These are phyloP conservation scores for Enteromius mattozi DNA, from an alignment of 2,797 vertebrate genomes.

Conservation along the genomic window DNA sequence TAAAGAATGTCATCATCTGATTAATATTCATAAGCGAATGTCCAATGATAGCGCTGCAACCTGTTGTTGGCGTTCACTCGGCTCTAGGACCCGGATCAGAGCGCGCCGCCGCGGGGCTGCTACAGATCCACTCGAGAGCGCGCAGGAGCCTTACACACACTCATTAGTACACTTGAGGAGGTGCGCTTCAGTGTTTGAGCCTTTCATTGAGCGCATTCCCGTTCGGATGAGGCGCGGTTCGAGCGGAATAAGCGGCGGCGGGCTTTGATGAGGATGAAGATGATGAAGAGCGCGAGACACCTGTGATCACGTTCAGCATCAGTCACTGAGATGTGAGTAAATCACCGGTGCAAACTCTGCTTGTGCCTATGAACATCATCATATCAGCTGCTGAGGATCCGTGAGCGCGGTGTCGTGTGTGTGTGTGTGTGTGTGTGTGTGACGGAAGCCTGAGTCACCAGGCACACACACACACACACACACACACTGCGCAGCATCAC, in stretches of 20 bases:
- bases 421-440: slow-evolving; percentile 22
- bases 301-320: slow-evolving; percentile 42
- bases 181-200: slow-evolving; percentile 25
- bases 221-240: slow-evolving; percentile 13
- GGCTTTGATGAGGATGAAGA: slow-evolving; percentile 21
- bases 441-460: slow-evolving; percentile 38
- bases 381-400: neutral
- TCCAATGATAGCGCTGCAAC: slow-evolving; percentile 41
- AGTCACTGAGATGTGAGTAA: slow-evolving; percentile 42
- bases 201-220: neutral
- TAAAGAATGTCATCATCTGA: neutral
- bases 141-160: slow-evolving; percentile 39
- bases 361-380: neutral
- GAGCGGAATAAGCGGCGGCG: neutral
- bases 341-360: neutral
- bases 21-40: slow-evolving; percentile 7
- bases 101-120: slow-evolving; percentile 32
- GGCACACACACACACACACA: slow-evolving; percentile 1
- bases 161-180: slow-evolving; percentile 34
- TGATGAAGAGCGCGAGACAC: slow-evolving; percentile 31
- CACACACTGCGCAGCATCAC: slow-evolving; percentile 17
- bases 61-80: slow-evolving; percentile 52
- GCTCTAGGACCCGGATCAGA: slow-evolving; percentile 61
- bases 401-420: slow-evolving; percentile 8
- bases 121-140: slow-evolving; percentile 26